These are phyloP conservation scores for Chamaea fasciata DNA, from an alignment of 2,113 vertebrate species.

Conservation along the genomic window DNA sequence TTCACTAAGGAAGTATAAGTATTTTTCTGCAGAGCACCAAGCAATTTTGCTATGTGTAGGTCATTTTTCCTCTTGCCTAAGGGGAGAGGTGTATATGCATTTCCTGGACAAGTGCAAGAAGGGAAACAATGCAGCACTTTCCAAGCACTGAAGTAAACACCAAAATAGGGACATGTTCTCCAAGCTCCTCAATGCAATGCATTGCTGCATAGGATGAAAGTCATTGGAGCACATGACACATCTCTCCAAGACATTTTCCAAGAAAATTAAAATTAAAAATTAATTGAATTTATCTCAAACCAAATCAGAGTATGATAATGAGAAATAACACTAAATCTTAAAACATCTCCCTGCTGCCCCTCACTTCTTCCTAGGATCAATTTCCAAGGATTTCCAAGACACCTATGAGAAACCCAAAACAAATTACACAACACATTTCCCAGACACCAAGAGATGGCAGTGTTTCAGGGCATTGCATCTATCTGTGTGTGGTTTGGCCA, in stretches of 20 bases:
- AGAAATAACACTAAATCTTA: background rate
- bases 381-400: background rate
- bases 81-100: background rate
- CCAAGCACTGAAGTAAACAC: background rate
- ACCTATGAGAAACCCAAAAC: background rate
- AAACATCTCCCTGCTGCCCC: accelerated
- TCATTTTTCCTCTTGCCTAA: background rate
- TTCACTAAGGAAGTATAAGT: background rate
- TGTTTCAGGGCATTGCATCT: background rate
- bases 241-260: background rate
- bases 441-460: slow-evolving; percentile 49
- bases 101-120: background rate
- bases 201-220: background rate
- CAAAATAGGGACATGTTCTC: background rate
- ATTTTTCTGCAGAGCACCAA: background rate
- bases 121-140: background rate
- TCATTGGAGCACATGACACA: background rate
- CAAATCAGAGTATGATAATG: background rate
- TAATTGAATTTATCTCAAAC: background rate
- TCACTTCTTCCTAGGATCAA: background rate
- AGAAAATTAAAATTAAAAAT: background rate
- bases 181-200: accelerated
- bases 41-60: background rate
- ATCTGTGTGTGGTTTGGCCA: background rate
- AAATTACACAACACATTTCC: background rate